These are phyloP conservation scores for Anguilla obscura DNA, from an alignment of 2,797 vertebrate species.

Conservation along the genomic window DNA sequence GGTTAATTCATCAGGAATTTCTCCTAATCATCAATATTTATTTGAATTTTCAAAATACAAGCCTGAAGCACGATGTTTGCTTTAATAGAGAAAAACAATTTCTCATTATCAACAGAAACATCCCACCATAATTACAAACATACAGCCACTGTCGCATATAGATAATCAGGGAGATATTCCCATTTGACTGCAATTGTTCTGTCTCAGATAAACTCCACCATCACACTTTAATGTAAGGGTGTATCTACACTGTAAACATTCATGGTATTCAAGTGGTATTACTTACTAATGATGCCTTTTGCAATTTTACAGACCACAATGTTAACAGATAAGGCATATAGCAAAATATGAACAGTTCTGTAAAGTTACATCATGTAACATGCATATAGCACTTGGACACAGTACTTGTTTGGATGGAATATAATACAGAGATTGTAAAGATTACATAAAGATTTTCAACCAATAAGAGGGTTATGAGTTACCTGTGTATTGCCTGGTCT, in stretches of 20 bases:
- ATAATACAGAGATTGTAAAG: neutral
- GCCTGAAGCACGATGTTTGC: neutral
- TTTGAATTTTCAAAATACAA: neutral
- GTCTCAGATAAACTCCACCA: neutral
- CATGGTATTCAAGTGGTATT: neutral
- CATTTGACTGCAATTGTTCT: neutral
- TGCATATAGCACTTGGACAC: constrained; percentile 2
- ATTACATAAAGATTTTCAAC: neutral
- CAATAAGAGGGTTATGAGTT: neutral
- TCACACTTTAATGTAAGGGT: constrained; percentile 12
- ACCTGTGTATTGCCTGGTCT: neutral
- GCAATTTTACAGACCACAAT: neutral
- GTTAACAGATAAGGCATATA: neutral
- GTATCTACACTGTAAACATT: constrained; percentile 10
- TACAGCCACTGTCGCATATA: neutral
- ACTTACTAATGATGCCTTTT: neutral
- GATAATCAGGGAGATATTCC: neutral
- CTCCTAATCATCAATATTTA: neutral
- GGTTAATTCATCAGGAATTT: neutral
- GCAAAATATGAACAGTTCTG: neutral
- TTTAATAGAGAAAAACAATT: neutral
- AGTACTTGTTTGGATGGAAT: neutral
- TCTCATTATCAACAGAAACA: constrained; percentile 12
- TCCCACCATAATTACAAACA: neutral
- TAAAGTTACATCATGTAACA: neutral